These are phyloP conservation scores for Crypturellus undulatus DNA, from an alignment of 2,113 vertebrate genomes.

Conservation along the genomic window DNA sequence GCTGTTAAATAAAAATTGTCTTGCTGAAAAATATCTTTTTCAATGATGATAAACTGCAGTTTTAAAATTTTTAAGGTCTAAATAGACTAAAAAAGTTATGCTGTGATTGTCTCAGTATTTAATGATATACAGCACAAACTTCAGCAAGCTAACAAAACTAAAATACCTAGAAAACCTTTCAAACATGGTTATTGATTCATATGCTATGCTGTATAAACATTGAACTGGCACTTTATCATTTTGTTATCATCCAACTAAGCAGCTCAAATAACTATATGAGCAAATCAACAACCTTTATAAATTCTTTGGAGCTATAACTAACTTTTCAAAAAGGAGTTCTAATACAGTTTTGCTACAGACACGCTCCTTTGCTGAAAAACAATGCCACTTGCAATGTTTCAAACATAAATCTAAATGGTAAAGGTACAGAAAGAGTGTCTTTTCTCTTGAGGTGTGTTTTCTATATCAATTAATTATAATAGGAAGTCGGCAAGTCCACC, in stretches of 20 bases:
- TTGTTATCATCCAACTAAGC: not conserved
- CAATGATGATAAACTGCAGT: not conserved
- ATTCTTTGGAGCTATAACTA: not conserved
- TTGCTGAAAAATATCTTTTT: no score
- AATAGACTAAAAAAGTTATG: not conserved
- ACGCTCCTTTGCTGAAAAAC: not conserved
- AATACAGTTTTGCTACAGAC: not conserved
- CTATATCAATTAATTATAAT: not conserved
- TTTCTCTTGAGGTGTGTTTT: not conserved
- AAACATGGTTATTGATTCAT: not conserved
- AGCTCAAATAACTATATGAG: not conserved
- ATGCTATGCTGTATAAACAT: not conserved
- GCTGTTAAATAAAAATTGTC: no score
- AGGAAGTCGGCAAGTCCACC: not conserved
- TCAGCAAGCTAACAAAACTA: not conserved
- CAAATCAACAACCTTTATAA: not conserved
- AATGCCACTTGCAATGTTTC: not conserved
- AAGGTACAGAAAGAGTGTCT: fast-evolving
- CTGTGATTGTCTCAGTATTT: not conserved
- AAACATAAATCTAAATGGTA: not conserved
- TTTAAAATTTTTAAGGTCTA: not conserved
- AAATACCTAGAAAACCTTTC: not conserved
- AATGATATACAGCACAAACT: not conserved
- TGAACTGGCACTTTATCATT: not conserved
- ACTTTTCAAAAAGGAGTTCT: not conserved